Conservation (phyloP, 2,113 vertebrate species). For the Fulica atra region DNA sequence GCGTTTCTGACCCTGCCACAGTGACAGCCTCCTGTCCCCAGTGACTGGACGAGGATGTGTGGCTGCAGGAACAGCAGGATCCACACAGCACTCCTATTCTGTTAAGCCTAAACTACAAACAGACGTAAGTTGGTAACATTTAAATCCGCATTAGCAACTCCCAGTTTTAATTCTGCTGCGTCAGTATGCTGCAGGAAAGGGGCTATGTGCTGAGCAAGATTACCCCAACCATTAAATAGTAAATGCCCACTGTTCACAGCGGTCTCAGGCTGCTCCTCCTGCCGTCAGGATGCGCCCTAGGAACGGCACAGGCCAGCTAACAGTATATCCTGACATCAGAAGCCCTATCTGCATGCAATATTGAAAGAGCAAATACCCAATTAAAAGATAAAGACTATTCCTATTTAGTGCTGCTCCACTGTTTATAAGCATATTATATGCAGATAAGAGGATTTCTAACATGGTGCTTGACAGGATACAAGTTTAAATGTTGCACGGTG, state of each 20-base stretch:
- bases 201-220: background rate
- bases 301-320: background rate
- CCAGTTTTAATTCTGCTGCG: background rate
- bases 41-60: background rate
- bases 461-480: constrained; percentile 2
- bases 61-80: background rate
- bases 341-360: constrained; percentile 66
- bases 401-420: constrained; percentile 51
- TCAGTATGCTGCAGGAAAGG: background rate
- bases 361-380: constrained; percentile 48
- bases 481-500: background rate
- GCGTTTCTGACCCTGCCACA: background rate
- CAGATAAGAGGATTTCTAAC: constrained; percentile 38
- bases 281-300: background rate
- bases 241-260: background rate
- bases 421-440: constrained; percentile 46
- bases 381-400: constrained; percentile 41
- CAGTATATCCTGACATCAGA: background rate
- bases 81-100: background rate
- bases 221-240: background rate
- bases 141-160: background rate
- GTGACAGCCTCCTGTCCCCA: background rate
- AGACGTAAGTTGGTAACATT: background rate
- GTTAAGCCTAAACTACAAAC: background rate
- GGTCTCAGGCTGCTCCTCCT: background rate